Percentiles rank a stretch among this genome's conserved stretches.
These are phyloP conservation scores for Rhaphigaster nebulosa DNA, from an alignment of 2,888 invertebrate species.

Conservation along the genomic window DNA sequence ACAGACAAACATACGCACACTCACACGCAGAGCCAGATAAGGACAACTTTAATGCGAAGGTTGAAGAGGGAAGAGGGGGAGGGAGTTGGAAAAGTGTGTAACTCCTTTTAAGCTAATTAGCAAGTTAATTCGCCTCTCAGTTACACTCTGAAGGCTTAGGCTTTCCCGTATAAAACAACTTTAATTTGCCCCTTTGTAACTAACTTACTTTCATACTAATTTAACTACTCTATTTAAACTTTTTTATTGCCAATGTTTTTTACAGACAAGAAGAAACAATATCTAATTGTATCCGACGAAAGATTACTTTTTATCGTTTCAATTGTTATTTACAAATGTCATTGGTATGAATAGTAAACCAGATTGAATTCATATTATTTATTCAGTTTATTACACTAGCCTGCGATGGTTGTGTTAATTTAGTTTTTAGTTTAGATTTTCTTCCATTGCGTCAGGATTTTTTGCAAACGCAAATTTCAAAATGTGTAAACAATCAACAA, in stretches of 20 bases:
- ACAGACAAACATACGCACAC: too few species aligned
- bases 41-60: conserved; percentile 12
- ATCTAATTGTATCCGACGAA: neutral
- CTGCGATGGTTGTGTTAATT: too few species aligned
- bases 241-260: conserved; percentile 3
- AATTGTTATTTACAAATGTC: too few species aligned
- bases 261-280: neutral
- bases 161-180: neutral
- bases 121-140: neutral
- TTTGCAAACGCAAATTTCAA: too few species aligned
- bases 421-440: too few species aligned
- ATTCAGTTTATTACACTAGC: too few species aligned
- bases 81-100: conserved; percentile 3
- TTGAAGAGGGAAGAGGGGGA: neutral
- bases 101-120: neutral
- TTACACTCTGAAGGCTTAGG: neutral
- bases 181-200: neutral
- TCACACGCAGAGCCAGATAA: neutral
- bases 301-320: neutral
- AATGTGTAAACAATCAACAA: too few species aligned
- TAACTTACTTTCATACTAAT: neutral
- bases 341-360: too few species aligned
- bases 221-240: conserved; percentile 32
- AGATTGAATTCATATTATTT: too few species aligned
- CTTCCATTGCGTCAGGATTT: too few species aligned